Evolutionary conservation across 2,888 invertebrate species (phyloP), one percentile per base, ranked within the genome.

Genomic region (Amitus sp.): DNA sequence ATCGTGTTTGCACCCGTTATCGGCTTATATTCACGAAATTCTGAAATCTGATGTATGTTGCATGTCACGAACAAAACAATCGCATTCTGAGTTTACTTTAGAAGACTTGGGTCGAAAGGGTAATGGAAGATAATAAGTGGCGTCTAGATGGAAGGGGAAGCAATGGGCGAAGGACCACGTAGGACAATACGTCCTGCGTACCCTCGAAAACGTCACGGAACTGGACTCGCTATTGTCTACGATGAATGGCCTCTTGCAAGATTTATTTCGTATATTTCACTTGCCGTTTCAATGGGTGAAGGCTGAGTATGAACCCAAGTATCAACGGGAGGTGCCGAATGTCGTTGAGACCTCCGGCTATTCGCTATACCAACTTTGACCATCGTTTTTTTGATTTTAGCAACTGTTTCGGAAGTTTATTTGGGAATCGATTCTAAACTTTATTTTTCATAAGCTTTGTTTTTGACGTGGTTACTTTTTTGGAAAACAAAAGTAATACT

Each of bases 241-340:
- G 62, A 65, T 79, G 79, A 82, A 82, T 80, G 73, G 79, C 76
- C 71, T 78, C 79, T 81, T 82, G 82, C 80, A 82, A 82, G 81
- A 82, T 82, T 82, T 82, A 82, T 82, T 82, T 82, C 82, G 82
- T 81, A 80, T 80, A 81, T 80, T 82, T 82, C 81, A 81, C 81
- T 82, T 80, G 80, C 76, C 75, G 75, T 81, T 81, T 82, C 80
- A 82, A 81, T 81, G 74, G 76, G 73, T 77, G 79, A 81, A 80
- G 76, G 74, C 76, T 72, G 69, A 52, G 71, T 73, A 73, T 18
- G 72, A 74, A 74, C 75, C n/a, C n/a, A n/a, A n/a, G n/a, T 73
- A 68, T 69, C 72, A 65, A 59, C 62, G 61, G 52, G 66, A 66
- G 67, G 62, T 64, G 66, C 54, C 66, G 60, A 67, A 69, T 70